Evolutionary conservation across 2,888 invertebrate genomes (phyloP).

Genomic region (Aricia artaxerxes): DNA sequence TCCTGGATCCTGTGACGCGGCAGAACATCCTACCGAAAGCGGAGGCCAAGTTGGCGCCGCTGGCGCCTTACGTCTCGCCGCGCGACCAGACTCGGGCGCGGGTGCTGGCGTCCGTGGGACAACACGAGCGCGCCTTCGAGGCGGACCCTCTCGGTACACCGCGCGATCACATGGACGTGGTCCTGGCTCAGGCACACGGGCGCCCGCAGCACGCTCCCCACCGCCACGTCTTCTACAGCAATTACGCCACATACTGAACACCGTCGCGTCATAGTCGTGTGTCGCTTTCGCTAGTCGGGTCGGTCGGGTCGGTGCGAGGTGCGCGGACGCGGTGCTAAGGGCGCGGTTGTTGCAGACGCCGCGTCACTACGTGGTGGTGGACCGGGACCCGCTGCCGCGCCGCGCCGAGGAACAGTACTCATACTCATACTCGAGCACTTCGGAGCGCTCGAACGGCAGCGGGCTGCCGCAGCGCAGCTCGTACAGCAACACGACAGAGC

Average conservation of each 20-base stretch:
- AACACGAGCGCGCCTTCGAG: conserved; percentile 80
- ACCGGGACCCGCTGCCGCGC: conserved; percentile 85
- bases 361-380: conserved; percentile 93
- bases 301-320: conserved; percentile 53
- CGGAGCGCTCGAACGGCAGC: conserved; percentile 73
- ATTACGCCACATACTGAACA: conserved; percentile 73
- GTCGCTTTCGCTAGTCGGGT: conserved; percentile 73
- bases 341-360: conserved; percentile 88
- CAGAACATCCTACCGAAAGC: conserved; percentile 83
- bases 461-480: conserved; percentile 82
- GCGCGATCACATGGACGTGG: conserved; percentile 83
- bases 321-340: conserved; percentile 54
- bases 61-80: conserved; percentile 85
- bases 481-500: conserved; percentile 85
- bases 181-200: conserved; percentile 83
- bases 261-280: conserved; percentile 55
- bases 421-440: conserved; percentile 87
- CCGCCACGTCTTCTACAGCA: conserved; percentile 78
- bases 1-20: conserved; percentile 79
- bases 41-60: conserved; percentile 80
- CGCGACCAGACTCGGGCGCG: conserved; percentile 84
- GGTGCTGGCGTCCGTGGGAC: conserved; percentile 81
- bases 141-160: conserved; percentile 81
- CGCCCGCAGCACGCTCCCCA: conserved; percentile 71
- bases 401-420: conserved; percentile 92